Percentiles rank a stretch among this genome's conserved stretches.
Evolutionary conservation across 2,888 invertebrate genomes (phyloP).

Genomic region (Nowickia ferox): DNA sequence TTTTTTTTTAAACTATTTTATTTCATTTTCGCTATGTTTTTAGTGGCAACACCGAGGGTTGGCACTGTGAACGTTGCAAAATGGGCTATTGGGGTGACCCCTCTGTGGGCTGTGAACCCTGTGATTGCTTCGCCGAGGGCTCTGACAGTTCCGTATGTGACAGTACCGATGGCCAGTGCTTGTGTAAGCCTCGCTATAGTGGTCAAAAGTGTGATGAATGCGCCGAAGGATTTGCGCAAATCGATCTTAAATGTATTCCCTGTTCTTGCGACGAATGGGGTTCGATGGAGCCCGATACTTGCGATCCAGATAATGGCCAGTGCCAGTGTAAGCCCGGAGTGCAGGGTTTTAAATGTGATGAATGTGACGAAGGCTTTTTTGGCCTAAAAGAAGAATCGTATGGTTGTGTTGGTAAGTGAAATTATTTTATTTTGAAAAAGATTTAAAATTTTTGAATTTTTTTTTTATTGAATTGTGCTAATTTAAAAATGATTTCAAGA

Average conservation of each 20-base stretch:
- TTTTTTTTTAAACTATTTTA: neutral
- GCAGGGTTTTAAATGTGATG: slow-evolving; percentile 90
- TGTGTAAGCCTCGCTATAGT: slow-evolving; percentile 88
- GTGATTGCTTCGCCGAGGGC: slow-evolving; percentile 91
- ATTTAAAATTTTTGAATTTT: neutral
- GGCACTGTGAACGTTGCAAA: slow-evolving; percentile 88
- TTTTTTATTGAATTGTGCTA: neutral
- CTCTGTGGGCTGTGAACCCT: slow-evolving; percentile 87
- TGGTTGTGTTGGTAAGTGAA: slow-evolving; percentile 81
- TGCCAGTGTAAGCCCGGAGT: slow-evolving; percentile 92
- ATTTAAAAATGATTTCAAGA: slow-evolving; percentile 47
- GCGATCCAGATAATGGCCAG: slow-evolving; percentile 90
- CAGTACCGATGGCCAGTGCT: slow-evolving; percentile 89
- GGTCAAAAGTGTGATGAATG: slow-evolving; percentile 90
- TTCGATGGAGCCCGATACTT: slow-evolving; percentile 85
- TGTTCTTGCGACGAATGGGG: slow-evolving; percentile 91
- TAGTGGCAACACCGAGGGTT: slow-evolving; percentile 86
- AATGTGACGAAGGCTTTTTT: slow-evolving; percentile 89
- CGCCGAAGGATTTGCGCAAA: slow-evolving; percentile 87
- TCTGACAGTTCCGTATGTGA: slow-evolving; percentile 89
- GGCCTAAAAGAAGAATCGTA: slow-evolving; percentile 84
- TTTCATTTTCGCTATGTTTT: slow-evolving; percentile 14
- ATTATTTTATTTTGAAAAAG: slow-evolving; percentile 23
- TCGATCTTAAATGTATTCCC: slow-evolving; percentile 90
- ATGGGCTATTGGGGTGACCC: slow-evolving; percentile 88